Evolutionary conservation across 1,140 invertebrate genomes (phyloP).

Genomic region (Carcinoscorpius rotundicauda): DNA sequence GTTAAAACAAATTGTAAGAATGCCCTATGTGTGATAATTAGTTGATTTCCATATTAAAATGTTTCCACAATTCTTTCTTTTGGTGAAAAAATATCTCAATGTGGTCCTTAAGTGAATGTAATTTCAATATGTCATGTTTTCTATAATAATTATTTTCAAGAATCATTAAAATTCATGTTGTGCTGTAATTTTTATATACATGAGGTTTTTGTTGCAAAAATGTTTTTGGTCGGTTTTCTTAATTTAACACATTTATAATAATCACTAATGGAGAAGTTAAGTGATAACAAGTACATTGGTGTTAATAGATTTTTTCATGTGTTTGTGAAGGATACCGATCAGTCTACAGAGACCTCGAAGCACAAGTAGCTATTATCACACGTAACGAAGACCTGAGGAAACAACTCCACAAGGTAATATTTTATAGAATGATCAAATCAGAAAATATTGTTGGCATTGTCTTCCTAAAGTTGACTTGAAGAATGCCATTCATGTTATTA

Average conservation of each 20-base stretch:
- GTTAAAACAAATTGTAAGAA: no score
- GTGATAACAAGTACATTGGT: no score
- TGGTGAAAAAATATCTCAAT: no score
- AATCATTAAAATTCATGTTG: no score
- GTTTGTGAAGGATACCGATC: constrained; percentile 48
- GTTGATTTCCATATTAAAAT: no score
- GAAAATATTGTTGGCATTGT: neutral
- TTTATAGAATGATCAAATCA: constrained; percentile 4
- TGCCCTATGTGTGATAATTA: no score
- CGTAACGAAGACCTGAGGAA: constrained; percentile 50
- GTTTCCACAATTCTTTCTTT: no score
- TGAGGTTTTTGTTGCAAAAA: neutral
- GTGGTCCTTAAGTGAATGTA: no score
- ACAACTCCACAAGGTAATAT: constrained; percentile 28
- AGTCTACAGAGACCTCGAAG: constrained; percentile 82
- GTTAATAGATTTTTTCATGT: neutral
- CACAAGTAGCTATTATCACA: constrained; percentile 78
- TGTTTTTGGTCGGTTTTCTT: constrained; percentile 2
- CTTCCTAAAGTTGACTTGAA: no score
- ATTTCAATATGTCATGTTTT: no score
- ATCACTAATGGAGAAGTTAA: neutral
- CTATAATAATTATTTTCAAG: no score
- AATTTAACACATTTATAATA: neutral
- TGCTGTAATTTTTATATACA: no score
- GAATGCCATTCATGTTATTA: neutral